phyloP scores from a whole-genome alignment of 2,113 vertebrate genomes.

The Rhinoderma darwinii region DNA sequence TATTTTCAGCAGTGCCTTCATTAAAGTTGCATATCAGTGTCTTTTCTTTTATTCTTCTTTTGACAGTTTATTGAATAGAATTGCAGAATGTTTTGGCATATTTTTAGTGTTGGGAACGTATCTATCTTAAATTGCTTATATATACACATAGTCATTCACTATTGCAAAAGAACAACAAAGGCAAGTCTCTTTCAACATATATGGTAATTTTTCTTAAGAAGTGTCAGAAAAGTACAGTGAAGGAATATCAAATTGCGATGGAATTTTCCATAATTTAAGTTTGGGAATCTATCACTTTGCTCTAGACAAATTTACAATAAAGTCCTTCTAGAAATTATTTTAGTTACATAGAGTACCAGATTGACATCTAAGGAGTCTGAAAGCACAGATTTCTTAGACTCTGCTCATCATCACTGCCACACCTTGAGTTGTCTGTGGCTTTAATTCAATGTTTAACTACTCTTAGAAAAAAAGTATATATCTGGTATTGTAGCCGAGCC shows the following conservation, averaged over 20 bases:
- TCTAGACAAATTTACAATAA: background rate
- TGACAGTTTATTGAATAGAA: conserved; percentile 53
- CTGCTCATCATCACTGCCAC: background rate
- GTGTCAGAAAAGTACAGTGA: background rate
- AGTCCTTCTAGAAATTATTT: background rate
- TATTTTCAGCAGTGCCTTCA: conserved; percentile 49
- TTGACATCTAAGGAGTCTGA: background rate
- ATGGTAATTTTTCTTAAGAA: conserved; percentile 29
- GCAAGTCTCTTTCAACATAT: conserved; percentile 11
- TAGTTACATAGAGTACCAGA: background rate
- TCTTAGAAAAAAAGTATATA: too few relatives aligned
- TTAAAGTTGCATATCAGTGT: conserved; percentile 43
- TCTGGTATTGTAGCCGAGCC: too few relatives aligned
- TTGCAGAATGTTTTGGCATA: conserved; percentile 37
- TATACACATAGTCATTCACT: conserved; percentile 18
- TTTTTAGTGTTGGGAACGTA: conserved; percentile 17
- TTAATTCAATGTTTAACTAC: too few relatives aligned
- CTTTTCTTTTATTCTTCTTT: conserved; percentile 29
- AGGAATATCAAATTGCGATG: background rate
- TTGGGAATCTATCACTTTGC: background rate
- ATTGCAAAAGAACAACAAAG: conserved; percentile 27
- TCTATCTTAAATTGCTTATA: conserved; percentile 35
- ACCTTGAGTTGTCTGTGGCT: too few relatives aligned
- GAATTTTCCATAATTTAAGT: background rate
- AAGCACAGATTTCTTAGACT: background rate